These are phyloP conservation scores for Turritopsis dohrnii DNA, from an alignment of 30 jellyfish, hydroid and myxozoan species.

Conservation along the genomic window DNA sequence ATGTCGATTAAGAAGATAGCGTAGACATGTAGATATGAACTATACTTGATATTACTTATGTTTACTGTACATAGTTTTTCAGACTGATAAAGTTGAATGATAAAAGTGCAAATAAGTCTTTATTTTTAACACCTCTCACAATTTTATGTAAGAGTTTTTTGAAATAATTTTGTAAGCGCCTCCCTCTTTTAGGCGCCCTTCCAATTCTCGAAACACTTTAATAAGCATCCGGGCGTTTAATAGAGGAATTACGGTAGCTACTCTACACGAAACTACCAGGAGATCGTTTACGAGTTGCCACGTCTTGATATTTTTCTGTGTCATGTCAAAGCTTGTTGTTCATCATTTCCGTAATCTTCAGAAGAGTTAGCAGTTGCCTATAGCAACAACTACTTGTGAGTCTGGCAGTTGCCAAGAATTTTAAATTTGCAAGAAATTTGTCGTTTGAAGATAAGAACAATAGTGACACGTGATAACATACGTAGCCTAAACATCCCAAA, in stretches of 20 bases:
- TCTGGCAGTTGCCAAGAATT: constrained; percentile 60
- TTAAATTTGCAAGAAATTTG: constrained; percentile 55
- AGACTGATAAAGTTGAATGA: too few relatives aligned
- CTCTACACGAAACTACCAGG: too few relatives aligned
- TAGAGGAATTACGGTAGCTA: background rate
- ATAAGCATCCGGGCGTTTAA: background rate
- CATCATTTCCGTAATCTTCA: background rate
- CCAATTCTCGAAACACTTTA: background rate
- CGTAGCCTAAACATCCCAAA: constrained; percentile 30
- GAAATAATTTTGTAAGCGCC: background rate
- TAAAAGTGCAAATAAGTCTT: too few relatives aligned
- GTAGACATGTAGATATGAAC: too few relatives aligned
- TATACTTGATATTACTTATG: too few relatives aligned
- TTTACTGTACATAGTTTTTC: too few relatives aligned
- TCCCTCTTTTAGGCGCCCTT: background rate
- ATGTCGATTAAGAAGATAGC: too few relatives aligned
- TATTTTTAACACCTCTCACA: too few relatives aligned
- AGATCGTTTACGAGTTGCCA: too few relatives aligned
- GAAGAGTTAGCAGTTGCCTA: constrained; percentile 57
- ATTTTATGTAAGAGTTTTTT: too few relatives aligned
- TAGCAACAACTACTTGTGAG: constrained; percentile 42
- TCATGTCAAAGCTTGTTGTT: background rate
- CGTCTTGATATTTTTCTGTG: too few relatives aligned
- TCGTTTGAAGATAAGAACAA: constrained; percentile 29
- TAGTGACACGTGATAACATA: constrained; percentile 7